phyloP scores from a whole-genome alignment of 2,113 vertebrate species.

The Nothobranchius kuhntae region DNA sequence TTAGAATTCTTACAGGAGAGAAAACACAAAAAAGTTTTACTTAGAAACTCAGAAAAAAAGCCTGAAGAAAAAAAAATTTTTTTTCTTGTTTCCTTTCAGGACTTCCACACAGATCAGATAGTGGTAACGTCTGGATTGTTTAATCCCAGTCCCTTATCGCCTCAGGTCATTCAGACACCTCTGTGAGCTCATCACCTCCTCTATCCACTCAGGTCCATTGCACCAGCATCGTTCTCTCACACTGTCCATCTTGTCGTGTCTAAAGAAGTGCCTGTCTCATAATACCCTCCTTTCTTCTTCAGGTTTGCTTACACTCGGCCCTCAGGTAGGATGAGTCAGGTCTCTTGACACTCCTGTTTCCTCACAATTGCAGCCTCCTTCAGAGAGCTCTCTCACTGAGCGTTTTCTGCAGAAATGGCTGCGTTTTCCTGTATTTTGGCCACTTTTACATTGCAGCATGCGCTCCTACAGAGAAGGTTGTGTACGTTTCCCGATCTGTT shows the following conservation, averaged over 20 bases:
- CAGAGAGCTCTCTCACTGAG: background rate
- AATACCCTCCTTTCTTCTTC: conserved; percentile 35
- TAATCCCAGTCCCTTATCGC: background rate
- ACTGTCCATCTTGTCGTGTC: conserved; percentile 1
- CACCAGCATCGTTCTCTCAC: conserved; percentile 8
- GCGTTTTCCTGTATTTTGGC: conserved; percentile 7
- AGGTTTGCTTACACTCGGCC: conserved; percentile 31
- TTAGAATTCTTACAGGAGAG: no score
- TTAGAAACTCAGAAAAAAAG: no score
- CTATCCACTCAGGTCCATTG: conserved; percentile 33
- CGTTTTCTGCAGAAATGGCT: conserved; percentile 12
- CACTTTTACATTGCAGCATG: conserved; percentile 7
- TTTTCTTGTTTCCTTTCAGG: no score
- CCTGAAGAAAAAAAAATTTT: no score
- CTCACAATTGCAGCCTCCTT: conserved; percentile 16
- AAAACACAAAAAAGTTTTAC: no score
- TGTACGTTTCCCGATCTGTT: background rate
- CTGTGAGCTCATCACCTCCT: conserved; percentile 42
- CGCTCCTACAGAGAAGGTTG: background rate
- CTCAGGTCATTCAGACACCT: background rate
- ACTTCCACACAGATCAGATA: no score
- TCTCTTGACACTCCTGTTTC: conserved; percentile 44
- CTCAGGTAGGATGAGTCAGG: conserved; percentile 47
- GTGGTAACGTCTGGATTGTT: no score
- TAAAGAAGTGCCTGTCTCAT: conserved; percentile 41